Evolutionary conservation across 64 coral and sea anemone genomes (phyloP), one percentile per base, ranked within the genome.

Genomic region (Pocillopora damicornis): DNA sequence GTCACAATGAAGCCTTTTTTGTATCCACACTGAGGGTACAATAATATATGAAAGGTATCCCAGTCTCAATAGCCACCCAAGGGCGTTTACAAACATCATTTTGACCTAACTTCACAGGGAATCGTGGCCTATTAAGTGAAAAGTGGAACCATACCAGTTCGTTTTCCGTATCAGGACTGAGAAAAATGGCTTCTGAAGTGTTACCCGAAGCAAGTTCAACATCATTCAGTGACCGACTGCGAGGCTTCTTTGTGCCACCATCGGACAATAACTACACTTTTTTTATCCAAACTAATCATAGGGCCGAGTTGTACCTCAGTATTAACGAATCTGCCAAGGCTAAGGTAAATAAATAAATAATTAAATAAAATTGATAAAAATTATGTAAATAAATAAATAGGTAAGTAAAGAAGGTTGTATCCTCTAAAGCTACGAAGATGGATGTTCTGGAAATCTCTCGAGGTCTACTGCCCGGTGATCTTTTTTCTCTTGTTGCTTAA

Each of bases 201-300:
- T 51, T 93, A 9, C 15, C 61, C 22, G 91, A 89, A 20, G 79
- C 86, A 5, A 89, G 73, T 25, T 84, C 63, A 4, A 69, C 77
- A 18, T 89, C 85, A 57, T 92, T 88, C 65, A 93, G 91, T 79
- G 80, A 80, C 35, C 59, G 91, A 22, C 20, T 89, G 26, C 79
- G 91, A 69, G 91, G 91, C 12, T 93, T 93, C 63, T 93, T 93
- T 20, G 69, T 93, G 3, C 78, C 91, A 14, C 91, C 91, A 69
- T 89, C 87, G 11, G 91, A 93, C 73, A 93, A 93, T 42, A 89
- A 93, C 74, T 93, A 93, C 63, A 86, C 75, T 11, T 93, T 93
- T 67, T 93, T 74, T 35, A 83, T 93, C 56, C 87, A 86, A 34
- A 87, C 91, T 8, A 79, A 89, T 37, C 87, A 85, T 25, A 56